Conservation (phyloP, 2,113 vertebrate species). For the Natator depressus region DNA sequence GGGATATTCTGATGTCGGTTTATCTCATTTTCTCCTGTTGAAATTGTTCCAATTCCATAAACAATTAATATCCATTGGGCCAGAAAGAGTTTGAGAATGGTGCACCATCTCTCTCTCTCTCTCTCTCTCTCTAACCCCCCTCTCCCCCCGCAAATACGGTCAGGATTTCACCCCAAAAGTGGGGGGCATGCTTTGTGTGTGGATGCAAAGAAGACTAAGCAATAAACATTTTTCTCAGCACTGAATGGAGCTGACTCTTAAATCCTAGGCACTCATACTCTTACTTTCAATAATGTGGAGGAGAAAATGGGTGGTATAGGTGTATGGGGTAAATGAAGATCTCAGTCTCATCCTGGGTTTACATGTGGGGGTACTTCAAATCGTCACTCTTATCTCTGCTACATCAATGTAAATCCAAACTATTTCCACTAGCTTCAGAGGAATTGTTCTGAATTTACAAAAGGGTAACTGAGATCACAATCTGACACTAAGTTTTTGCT, state of each 20-base stretch:
- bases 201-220: too few species aligned
- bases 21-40: too few species aligned
- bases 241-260: background rate
- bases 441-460: too few species aligned
- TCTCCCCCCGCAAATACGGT: background rate
- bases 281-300: background rate
- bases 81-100: too few species aligned
- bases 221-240: too few species aligned
- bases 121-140: too few species aligned
- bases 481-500: too few species aligned
- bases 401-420: background rate
- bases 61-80: too few species aligned
- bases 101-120: too few species aligned
- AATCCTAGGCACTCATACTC: background rate
- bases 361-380: background rate
- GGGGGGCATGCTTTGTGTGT: background rate
- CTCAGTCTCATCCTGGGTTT: background rate
- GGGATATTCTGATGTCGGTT: too few species aligned
- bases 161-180: background rate
- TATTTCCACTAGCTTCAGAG: background rate
- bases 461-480: too few species aligned
- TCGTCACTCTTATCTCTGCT: background rate
- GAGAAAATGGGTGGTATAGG: background rate
- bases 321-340: background rate
- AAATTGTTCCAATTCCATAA: too few species aligned